Base-by-base conservation (phyloP, 2,888 invertebrate genomes). In the Charanyca ferruginea region DNA sequence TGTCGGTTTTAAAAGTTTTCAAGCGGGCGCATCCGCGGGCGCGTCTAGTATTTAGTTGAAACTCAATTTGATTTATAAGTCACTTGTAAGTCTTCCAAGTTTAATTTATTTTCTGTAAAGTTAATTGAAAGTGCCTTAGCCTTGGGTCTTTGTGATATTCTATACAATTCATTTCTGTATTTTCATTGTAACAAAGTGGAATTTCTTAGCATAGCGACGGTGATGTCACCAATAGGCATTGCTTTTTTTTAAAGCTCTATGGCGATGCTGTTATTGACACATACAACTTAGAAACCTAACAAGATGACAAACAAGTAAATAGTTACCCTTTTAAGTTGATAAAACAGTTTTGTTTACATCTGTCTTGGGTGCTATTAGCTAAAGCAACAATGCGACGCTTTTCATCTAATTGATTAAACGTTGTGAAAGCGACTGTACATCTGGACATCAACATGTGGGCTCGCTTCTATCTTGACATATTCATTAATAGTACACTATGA, bases 381-480 rank as follows among this genome's bases (percentile, higher is more conserved):
- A n/a, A 63, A 38, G 20, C 59, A 66, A 72, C 72, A 79, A 32
- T 47, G 41, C 23, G 35, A n/a, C 6, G 32, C 13, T 20, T 61
- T 61, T 61, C 54, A 68, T 68, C 51, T 63, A 63, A 72, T 78
- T 79, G 77, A 79, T 67, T 79, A 78, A 68, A 63, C 42, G 44
- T 54, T 68, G 7, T 62, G 64, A 59, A 51, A 80, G 57, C 51
- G 73, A 68, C 58, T 68, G 62, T 68, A 68, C 51, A 25, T 25
- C 42, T 63, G 57, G 57, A 53, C 57, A 57, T 59, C 66, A 51
- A 55, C 55, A 68, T 60, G 55, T 47, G 47, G 55, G 32, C 20
- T 48, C 11, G 38, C 11, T 32, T 32, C 11, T 9, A 32, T 32
- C 32, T 32, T 32, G 32, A 32, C 32, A 32, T 32, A 32, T 32